Base-by-base conservation (phyloP, 2,113 vertebrate genomes). In the Asarcornis scutulata region DNA sequence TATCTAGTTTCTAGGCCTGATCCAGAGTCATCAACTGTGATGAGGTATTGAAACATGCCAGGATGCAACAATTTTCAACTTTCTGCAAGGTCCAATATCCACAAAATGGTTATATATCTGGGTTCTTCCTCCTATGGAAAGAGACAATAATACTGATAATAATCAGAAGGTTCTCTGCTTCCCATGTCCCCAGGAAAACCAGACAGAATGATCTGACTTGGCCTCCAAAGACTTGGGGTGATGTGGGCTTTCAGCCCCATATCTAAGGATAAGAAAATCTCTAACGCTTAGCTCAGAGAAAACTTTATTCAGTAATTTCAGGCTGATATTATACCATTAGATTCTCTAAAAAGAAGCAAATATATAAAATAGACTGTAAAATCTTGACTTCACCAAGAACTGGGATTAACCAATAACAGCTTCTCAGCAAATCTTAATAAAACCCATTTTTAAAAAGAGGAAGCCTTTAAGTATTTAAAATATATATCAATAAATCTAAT, bases 391-490 rank as follows among this genome's bases (percentile, higher is more conserved):
- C 4, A 9, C 36, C 26, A 27, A 18, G 36, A 40, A 29, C 11
- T 64, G 26, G 36, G 11, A 11, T 64, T 64, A 64, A 64, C 9
- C 42, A 14, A 11, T 17, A 32, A 10, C 13, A 26, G 18, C 42
- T 74, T 75, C 21, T 75, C 67, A 79, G 23, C 10, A 84, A 82
- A 72, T 46, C 75, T 88, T 74, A 44, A 63, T 86, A 55, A 82
- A 86, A 76, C 3, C 5, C 3, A 4, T 0, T 0, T 7, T 60
- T 27, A 12, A 52, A 69, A 25, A 27, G 17, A 69, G 9, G 11
- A 13, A 34, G 6, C 9, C 11, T 56, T 18, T 17, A 9, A 58
- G 7, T 22, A 42, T 17, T 17, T 68, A 3, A 9, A 42, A 50
- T 50, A 50, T 50, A 50, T 50, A 78, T 27, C 20, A 50, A 83